Base-by-base conservation (phyloP, 1,140 invertebrate genomes). In the Limonius californicus region DNA sequence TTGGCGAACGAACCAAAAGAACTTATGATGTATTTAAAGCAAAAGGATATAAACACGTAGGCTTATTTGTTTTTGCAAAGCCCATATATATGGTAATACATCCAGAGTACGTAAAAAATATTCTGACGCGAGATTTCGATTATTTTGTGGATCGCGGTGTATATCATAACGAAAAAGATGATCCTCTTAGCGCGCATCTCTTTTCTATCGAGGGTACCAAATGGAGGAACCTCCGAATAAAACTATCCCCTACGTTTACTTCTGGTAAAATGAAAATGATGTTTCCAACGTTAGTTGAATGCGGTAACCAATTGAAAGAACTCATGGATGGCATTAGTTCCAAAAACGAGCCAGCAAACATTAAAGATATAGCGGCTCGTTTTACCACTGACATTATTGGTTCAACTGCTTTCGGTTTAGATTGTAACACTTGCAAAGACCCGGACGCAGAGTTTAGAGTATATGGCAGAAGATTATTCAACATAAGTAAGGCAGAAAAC, bases 211-310 rank as follows among this genome's bases (percentile, higher is more conserved):
- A 59, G 3, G 77, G 76, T 0, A 72, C 79, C 14, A 66, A 78
- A 62, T 86, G 84, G 85, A 78, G 75, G 47, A 73, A 70, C 27
- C 55, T 86, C 0, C 72, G 83, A 23, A 64, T 70, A 0, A 82
- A 82, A 57, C 57, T 86, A 2, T 79, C 79, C 0, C 83, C 84
- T 0, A 78, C 80, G 2, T 86, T 86, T 63, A 69, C 82, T 0
- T 69, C 66, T 18, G 59, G 66, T 54, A 68, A 69, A 54, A 66
- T 70, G 60, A 72, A 70, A 45, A 62, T 63, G 57, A 71, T 68
- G 70, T 70, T 69, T 47, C 50, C 55, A 43, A 67, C 39, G 2
- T 8, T 70, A 0, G 30, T 62, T 11, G 65, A 68, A 2, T 67
- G 66, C 20, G 65, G 27, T 23, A 1, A 27, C 0, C 32, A 45